These are phyloP conservation scores for Hippocampus kuda DNA, from an alignment of 2,797 vertebrate species.

Conservation along the genomic window DNA sequence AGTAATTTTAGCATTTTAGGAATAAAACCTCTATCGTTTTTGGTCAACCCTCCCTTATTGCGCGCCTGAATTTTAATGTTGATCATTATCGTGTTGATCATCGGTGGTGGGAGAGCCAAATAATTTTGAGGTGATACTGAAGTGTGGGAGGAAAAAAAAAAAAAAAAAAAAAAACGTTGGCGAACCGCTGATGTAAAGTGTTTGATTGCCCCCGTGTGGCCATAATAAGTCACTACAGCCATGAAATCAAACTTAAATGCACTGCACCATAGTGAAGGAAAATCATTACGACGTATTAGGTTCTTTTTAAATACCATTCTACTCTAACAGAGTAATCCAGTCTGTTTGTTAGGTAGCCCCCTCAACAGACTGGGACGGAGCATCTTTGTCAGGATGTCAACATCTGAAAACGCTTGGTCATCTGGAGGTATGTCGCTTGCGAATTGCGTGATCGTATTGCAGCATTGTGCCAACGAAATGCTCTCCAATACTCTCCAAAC, in stretches of 20 bases:
- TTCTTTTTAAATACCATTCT: too few relatives aligned
- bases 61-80: too few relatives aligned
- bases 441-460: too few relatives aligned
- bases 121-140: not conserved
- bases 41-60: too few relatives aligned
- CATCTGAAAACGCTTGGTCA: conserved; percentile 54
- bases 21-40: too few relatives aligned
- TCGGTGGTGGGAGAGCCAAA: too few relatives aligned
- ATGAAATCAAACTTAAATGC: not conserved
- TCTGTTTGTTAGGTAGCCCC: not conserved
- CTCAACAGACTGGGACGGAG: too few relatives aligned
- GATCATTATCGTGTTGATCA: too few relatives aligned
- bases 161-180: too few relatives aligned
- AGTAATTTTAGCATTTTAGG: too few relatives aligned
- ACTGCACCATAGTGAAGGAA: not conserved
- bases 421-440: conserved; percentile 35
- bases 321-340: not conserved
- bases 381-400: conserved; percentile 33
- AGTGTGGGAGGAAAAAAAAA: not conserved
- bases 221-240: not conserved
- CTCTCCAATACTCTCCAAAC: not conserved
- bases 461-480: too few relatives aligned
- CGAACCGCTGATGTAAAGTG: not conserved
- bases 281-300: not conserved
- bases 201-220: not conserved